These are phyloP conservation scores for Poeciliopsis turneri DNA, from an alignment of 2,797 vertebrate species.

Conservation along the genomic window DNA sequence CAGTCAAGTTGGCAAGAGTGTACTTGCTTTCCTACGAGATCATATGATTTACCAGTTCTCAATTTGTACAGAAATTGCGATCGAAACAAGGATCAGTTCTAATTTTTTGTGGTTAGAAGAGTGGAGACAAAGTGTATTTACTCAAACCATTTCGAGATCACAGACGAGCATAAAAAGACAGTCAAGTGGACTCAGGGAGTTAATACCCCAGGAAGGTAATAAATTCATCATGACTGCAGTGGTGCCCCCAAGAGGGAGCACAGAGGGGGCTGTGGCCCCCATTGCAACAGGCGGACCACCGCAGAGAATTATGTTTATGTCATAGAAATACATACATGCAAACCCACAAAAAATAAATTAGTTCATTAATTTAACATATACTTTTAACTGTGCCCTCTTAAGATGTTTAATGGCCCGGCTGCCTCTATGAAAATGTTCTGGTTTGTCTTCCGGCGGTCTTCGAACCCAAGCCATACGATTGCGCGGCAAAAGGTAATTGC, in stretches of 20 bases:
- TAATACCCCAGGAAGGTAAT: too few relatives aligned
- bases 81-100: background rate
- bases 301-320: too few relatives aligned
- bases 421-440: too few relatives aligned
- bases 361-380: too few relatives aligned
- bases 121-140: background rate
- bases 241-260: too few relatives aligned
- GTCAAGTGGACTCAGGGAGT: background rate
- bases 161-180: background rate
- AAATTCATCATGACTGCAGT: too few relatives aligned
- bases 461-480: background rate
- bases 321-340: too few relatives aligned
- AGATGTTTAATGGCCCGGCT: too few relatives aligned
- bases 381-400: too few relatives aligned
- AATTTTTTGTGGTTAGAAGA: slow-evolving; percentile 1
- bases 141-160: background rate
- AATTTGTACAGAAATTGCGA: background rate
- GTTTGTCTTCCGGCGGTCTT: background rate
- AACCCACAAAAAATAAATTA: too few relatives aligned
- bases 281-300: too few relatives aligned
- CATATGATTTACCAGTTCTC: background rate
- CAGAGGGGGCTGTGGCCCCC: too few relatives aligned
- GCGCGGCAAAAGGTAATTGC: background rate
- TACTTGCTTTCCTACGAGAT: background rate
- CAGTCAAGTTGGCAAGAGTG: background rate